Base-by-base conservation (phyloP, 1,140 invertebrate species). In the Drosophila ercepeae region DNA sequence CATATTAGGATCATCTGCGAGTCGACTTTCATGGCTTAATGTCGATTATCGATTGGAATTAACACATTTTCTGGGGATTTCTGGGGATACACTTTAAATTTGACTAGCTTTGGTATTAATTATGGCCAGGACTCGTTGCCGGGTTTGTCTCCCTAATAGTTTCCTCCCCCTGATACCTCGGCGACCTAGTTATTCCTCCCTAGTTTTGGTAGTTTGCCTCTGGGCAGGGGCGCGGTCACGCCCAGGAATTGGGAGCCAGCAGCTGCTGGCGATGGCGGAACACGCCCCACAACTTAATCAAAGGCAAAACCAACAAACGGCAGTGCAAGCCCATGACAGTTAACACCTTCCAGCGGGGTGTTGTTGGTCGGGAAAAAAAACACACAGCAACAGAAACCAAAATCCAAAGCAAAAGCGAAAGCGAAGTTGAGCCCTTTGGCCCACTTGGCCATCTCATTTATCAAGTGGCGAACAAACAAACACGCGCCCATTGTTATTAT, bases 241-340 rank as follows among this genome's bases (percentile, higher is more conserved):
- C 27, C 52, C 53, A 36, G 19, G 58, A 52, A 69, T 45, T 61
- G 52, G 53, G 27, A 52, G 55, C 9, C 29, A 81, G 59, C 78
- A 83, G 74, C 75, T 82, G 74, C 74, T 63, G 58, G 65, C 69
- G 39, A 70, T 41, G 29, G 9, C 7, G 8, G 11, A 52, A 60
- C 78, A 82, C 78, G 78, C 78, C 78, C 78, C 48, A 54, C 55
- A 75, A 70, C 79, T 82, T 83, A 84, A 82, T 82, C 78, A 82
- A 63, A 54, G 58, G 52, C 78, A 54, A 18, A 23, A 19, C 34
- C 23, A 32, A 44, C 41, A 54, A 54, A 23, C 18, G 41, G 46
- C 14, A 50, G 8, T 46, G 46, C 52, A 67, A 49, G 53, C 32
- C 49, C 54, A 63, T 27, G 58, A 74, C 67, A 60, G 75, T 61